Evolutionary conservation across 2,797 vertebrate species (phyloP), one percentile per base, ranked within the genome.

Genomic region (Alfaro cultratus): DNA sequence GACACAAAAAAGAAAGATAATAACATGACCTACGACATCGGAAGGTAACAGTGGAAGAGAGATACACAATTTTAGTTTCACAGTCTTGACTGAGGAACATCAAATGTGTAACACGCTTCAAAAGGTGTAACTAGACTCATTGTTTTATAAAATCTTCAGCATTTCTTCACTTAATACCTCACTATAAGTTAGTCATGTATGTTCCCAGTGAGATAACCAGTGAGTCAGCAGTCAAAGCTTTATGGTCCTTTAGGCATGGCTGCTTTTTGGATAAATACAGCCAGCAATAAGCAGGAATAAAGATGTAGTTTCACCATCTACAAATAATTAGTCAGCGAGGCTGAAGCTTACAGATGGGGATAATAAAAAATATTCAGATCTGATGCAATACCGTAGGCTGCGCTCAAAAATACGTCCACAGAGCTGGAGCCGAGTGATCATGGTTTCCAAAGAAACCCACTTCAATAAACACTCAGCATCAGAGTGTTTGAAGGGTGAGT

Each of bases 381-480:
- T 47, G 79, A 83, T 45, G 71, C 85, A 82, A 87, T 64, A 76
- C 72, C 83, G 80, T n/a, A 43, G 79, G 77, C 89, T 51, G 18
- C 74, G 31, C 79, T 86, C 83, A 86, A 92, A 87, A 43, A 90
- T 81, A 80, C 49, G 41, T 81, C 70, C 31, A 80, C 72, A 2
- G 76, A 86, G 76, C 60, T 4, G 75, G 79, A 76, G 79, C 81
- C 88, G 87, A 88, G 90, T 80, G 85, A 91, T 88, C 84, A 83
- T 76, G 88, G 91, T 79, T 88, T 87, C 85, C 85, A 78, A 74
- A 90, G 74, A 77, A 92, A 92, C 77, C 91, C 92, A 91, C 92
- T 90, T 93, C 91, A 87, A 90, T 87, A 92, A 91, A 91, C 87
- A 84, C 80, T 83, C 79, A 53, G 43, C 86, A 86, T 84, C 73